Conservation (phyloP, 2,797 vertebrate species). For the Helostoma temminkii region DNA sequence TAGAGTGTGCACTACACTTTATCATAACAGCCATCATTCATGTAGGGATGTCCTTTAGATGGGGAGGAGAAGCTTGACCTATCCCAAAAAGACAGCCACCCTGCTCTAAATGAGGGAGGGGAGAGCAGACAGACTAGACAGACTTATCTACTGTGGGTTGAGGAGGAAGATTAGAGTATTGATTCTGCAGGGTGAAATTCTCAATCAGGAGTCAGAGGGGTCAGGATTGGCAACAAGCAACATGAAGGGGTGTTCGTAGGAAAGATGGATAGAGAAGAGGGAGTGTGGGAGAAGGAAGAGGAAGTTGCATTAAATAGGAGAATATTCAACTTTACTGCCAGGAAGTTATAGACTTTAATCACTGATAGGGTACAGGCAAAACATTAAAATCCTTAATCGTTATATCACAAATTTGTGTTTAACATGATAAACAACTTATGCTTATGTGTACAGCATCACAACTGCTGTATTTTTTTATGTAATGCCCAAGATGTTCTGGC, state of each 20-base stretch:
- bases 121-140: constrained; percentile 30
- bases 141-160: constrained; percentile 55
- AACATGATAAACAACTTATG: no score
- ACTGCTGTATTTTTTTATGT: no score
- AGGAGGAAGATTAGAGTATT: constrained; percentile 78
- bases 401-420: no score
- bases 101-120: constrained; percentile 18
- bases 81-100: constrained; percentile 38
- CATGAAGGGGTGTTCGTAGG: constrained; percentile 27
- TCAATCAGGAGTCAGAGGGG: constrained; percentile 64
- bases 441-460: no score
- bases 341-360: constrained; percentile 4
- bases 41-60: constrained; percentile 5
- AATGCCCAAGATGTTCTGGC: no score
- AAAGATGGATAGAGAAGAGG: constrained; percentile 18
- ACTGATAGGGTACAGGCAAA: no score
- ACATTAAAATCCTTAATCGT: no score
- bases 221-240: constrained; percentile 42
- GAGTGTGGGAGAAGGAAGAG: neutral
- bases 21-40: constrained; percentile 23
- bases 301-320: neutral
- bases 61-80: constrained; percentile 45
- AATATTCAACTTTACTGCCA: neutral
- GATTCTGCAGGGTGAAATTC: constrained; percentile 73
- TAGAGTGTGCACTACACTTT: constrained; percentile 1